Percentiles rank a stretch among this genome's conserved stretches.
Conservation (phyloP, 2,888 invertebrate species). For the Caenorhabditis sulstoni region DNA sequence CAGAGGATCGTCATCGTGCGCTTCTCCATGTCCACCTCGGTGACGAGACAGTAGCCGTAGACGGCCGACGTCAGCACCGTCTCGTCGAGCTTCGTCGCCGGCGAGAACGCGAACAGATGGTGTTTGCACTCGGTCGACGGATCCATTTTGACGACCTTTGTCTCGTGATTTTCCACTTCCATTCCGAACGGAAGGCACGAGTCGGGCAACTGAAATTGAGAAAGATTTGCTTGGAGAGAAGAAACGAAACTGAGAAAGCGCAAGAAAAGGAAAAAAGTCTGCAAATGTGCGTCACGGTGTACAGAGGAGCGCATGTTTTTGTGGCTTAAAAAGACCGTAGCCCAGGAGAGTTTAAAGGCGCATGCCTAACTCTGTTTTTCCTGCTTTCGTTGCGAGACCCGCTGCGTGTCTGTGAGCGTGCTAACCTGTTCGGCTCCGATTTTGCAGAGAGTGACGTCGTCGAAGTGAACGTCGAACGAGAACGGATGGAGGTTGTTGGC, state of each 20-base stretch:
- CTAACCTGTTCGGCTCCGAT: conserved; percentile 85
- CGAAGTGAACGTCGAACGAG: conserved; percentile 87
- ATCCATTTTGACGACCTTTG: conserved; percentile 71
- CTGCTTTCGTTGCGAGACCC: too few species aligned
- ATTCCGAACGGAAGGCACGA: conserved; percentile 97
- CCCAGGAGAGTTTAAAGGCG: too few species aligned
- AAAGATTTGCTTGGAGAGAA: too few species aligned
- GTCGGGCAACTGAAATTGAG: conserved; percentile 87
- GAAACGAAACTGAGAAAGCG: conserved; percentile 5
- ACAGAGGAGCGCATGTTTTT: too few species aligned
- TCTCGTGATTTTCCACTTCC: conserved; percentile 87
- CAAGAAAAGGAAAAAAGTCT: too few species aligned
- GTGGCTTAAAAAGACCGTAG: too few species aligned
- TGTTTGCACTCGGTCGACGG: conserved; percentile 84
- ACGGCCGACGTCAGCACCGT: conserved; percentile 87
- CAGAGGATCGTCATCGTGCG: conserved; percentile 59
- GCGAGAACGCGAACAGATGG: conserved; percentile 91
- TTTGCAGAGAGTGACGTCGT: conserved; percentile 87
- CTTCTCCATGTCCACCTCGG: conserved; percentile 85
- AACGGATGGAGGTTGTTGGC: conserved; percentile 87
- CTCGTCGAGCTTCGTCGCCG: conserved; percentile 85
- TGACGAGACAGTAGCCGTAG: conserved; percentile 94
- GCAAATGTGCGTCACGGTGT: too few species aligned
- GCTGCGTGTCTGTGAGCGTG: too few species aligned
- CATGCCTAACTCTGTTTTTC: too few species aligned